A percentile compares a stretch with the other conserved stretches of the same genome.
Evolutionary conservation across 2,113 vertebrate genomes (phyloP).

Genomic region (Sylvia atricapilla): DNA sequence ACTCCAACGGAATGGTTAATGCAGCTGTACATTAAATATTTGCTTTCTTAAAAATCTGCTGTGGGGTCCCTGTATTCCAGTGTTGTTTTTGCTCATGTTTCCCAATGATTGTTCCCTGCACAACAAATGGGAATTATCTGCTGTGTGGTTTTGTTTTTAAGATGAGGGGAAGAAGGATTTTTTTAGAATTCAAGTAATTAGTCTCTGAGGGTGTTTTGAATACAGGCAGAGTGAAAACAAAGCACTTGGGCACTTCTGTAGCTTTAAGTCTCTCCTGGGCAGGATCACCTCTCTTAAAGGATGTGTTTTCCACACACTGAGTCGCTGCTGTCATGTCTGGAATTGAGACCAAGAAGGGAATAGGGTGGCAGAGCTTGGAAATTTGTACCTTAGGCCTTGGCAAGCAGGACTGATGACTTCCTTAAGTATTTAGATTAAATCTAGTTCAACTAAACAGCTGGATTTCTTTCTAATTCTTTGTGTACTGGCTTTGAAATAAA

Average conservation of each 20-base stretch:
- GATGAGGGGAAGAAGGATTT: neutral
- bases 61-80: rapidly evolving
- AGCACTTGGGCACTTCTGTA: neutral
- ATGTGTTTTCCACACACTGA: neutral
- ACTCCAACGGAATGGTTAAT: too few species aligned
- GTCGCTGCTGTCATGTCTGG: neutral
- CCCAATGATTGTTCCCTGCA: neutral
- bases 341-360: neutral
- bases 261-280: neutral
- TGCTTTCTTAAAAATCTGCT: neutral
- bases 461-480: slow-evolving; percentile 18
- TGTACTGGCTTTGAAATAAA: slow-evolving; percentile 12
- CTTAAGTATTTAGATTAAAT: neutral
- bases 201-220: neutral
- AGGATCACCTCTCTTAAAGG: neutral
- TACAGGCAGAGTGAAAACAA: neutral
- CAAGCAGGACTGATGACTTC: neutral
- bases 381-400: neutral
- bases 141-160: neutral
- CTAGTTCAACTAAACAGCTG: neutral
- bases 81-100: neutral
- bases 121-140: neutral
- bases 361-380: neutral
- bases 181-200: neutral
- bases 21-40: neutral